Conservation (phyloP, 2,888 invertebrate species). For the Empis livida region DNA sequence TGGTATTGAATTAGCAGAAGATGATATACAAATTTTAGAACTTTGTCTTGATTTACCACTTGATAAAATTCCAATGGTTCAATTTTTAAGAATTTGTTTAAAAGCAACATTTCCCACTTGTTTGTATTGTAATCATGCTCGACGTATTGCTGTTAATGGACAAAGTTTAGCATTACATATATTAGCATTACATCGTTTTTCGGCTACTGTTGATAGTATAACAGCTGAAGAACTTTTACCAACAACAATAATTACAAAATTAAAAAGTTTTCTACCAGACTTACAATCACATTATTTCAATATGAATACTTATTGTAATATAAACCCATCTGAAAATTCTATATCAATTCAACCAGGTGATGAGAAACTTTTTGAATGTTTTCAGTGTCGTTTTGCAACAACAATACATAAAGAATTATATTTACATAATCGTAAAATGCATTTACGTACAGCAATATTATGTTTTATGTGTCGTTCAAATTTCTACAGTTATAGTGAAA, state of each 20-base stretch:
- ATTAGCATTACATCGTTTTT: constrained; percentile 65
- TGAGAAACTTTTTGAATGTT: constrained; percentile 65
- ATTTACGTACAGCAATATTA: constrained; percentile 65
- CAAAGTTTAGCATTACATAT: constrained; percentile 68
- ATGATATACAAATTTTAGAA: constrained; percentile 54
- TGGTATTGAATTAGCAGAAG: constrained; percentile 42
- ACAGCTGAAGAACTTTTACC: constrained; percentile 61
- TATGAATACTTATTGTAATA: constrained; percentile 54
- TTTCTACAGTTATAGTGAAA: constrained; percentile 77
- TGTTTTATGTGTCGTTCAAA: constrained; percentile 81
- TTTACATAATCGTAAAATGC: constrained; percentile 75
- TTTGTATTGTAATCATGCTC: constrained; percentile 75
- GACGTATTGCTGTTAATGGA: constrained; percentile 73
- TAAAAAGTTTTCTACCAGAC: constrained; percentile 43
- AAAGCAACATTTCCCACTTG: constrained; percentile 55
- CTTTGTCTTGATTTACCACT: constrained; percentile 59
- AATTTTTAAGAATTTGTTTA: constrained; percentile 60
- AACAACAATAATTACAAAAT: constrained; percentile 53
- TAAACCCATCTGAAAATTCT: constrained; percentile 40
- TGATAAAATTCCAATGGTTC: constrained; percentile 59
- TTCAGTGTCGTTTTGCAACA: constrained; percentile 70
- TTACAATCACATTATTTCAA: constrained; percentile 57
- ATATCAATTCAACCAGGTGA: constrained; percentile 5
- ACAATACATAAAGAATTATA: constrained; percentile 71
- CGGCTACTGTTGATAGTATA: constrained; percentile 64